A percentile compares a stretch with the other conserved stretches of the same genome.
Conservation (phyloP, 2,113 vertebrate species). For the Haplochromis burtoni region DNA sequence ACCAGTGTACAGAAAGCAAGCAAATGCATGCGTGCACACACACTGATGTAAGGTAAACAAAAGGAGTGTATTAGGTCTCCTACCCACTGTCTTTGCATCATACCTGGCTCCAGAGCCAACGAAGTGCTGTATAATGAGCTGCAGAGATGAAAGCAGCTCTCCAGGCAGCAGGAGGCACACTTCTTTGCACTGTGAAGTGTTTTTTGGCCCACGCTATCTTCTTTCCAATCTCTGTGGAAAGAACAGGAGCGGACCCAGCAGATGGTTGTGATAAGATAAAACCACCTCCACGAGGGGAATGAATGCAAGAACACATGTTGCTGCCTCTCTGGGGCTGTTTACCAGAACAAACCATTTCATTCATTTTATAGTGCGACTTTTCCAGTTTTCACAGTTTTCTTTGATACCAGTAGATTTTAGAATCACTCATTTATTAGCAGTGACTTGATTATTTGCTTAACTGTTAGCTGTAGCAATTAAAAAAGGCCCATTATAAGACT, state of each 20-base stretch:
- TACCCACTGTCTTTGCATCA: slow-evolving; percentile 42
- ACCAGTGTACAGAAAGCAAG: not conserved
- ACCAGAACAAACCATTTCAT: not conserved
- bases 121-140: slow-evolving; percentile 27
- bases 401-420: not conserved
- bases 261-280: slow-evolving; percentile 55
- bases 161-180: slow-evolving; percentile 46
- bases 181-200: slow-evolving; percentile 26
- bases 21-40: not conserved
- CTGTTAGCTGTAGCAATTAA: not conserved
- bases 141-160: slow-evolving; percentile 51
- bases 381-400: not conserved
- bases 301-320: slow-evolving; percentile 3
- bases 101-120: slow-evolving; percentile 6
- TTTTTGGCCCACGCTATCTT: slow-evolving; percentile 30
- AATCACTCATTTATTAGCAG: not conserved
- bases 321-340: not conserved
- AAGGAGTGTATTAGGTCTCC: slow-evolving; percentile 30
- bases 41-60: slow-evolving; percentile 25
- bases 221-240: slow-evolving; percentile 30
- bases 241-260: slow-evolving; percentile 47
- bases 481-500: not conserved
- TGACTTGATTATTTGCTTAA: not conserved
- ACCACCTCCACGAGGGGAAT: not conserved
- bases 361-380: not conserved